A percentile compares a stretch with the other conserved stretches of the same genome.
These are phyloP conservation scores for Phoenicopterus ruber DNA, from an alignment of 2,113 vertebrate genomes.

Conservation along the genomic window DNA sequence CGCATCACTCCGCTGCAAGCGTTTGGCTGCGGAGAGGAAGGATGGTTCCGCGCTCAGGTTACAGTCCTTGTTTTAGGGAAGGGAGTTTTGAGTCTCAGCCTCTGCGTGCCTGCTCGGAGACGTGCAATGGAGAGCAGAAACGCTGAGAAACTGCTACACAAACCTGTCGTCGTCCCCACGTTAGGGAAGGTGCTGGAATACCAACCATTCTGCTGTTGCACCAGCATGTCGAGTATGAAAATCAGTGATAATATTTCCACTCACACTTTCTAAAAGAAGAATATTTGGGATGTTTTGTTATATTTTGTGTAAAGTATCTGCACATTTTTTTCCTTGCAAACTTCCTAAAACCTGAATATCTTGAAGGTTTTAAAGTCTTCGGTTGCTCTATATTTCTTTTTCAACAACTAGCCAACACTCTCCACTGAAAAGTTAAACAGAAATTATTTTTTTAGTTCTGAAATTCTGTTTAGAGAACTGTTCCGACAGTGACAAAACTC, in stretches of 20 bases:
- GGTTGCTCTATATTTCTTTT: neutral
- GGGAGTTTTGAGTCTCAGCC: neutral
- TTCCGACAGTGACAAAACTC: neutral
- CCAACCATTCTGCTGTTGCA: neutral
- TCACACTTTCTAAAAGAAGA: neutral
- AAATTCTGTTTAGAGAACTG: neutral
- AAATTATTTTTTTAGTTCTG: neutral
- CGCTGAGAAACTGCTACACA: neutral
- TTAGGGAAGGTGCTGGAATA: neutral
- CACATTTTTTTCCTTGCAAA: neutral
- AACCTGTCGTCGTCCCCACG: neutral
- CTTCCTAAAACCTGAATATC: neutral
- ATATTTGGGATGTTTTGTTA: neutral
- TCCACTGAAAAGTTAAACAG: neutral
- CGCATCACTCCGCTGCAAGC: neutral
- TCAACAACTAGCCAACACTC: neutral
- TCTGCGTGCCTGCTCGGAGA: neutral
- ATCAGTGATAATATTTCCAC: neutral
- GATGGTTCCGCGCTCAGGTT: neutral
- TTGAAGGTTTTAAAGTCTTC: neutral
- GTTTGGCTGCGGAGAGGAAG: neutral
- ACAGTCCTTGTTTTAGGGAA: neutral
- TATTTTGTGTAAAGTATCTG: neutral
- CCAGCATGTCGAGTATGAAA: neutral
- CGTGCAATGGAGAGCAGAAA: rapidly evolving